Percentiles rank a stretch among this genome's conserved stretches.
phyloP scores from a whole-genome alignment of 2,888 invertebrate genomes.

The Clunio marinus region DNA sequence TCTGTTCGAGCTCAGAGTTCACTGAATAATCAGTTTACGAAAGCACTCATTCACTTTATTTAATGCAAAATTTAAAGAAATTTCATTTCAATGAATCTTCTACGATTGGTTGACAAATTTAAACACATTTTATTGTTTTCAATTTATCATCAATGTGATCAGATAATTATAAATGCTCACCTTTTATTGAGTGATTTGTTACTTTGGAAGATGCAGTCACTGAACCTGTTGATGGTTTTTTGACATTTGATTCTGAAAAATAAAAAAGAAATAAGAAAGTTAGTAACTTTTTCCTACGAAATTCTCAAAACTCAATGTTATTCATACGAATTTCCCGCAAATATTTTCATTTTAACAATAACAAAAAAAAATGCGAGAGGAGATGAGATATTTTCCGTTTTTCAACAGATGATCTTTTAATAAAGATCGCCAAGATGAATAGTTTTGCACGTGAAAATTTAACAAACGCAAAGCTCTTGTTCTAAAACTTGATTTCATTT shows the following conservation, averaged over 20 bases:
- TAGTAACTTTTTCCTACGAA: too few relatives aligned
- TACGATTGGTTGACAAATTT: not conserved
- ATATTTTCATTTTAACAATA: not conserved
- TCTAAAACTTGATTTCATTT: not conserved
- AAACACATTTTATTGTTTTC: not conserved
- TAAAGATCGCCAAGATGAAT: not conserved
- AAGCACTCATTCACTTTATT: not conserved
- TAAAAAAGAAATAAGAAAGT: slow-evolving; percentile 13
- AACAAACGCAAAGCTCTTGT: not conserved
- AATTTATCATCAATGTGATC: not conserved
- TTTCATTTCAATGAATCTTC: too few relatives aligned
- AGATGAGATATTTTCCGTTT: not conserved
- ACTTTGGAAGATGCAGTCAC: slow-evolving; percentile 4
- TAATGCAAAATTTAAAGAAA: not conserved
- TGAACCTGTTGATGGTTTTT: slow-evolving; percentile 17
- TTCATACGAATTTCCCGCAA: not conserved
- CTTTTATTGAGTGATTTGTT: slow-evolving; percentile 32
- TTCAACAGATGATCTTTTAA: slow-evolving; percentile 21
- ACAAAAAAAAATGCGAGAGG: not conserved
- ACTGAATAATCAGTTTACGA: slow-evolving; percentile 5
- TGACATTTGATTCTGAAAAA: slow-evolving; percentile 28
- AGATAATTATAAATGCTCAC: too few relatives aligned
- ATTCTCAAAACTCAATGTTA: slow-evolving; percentile 13
- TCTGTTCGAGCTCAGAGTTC: slow-evolving; percentile 3
- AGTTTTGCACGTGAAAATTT: slow-evolving; percentile 14